These are phyloP conservation scores for Apotomis capreana DNA, from an alignment of 2,888 invertebrate species.

Conservation along the genomic window DNA sequence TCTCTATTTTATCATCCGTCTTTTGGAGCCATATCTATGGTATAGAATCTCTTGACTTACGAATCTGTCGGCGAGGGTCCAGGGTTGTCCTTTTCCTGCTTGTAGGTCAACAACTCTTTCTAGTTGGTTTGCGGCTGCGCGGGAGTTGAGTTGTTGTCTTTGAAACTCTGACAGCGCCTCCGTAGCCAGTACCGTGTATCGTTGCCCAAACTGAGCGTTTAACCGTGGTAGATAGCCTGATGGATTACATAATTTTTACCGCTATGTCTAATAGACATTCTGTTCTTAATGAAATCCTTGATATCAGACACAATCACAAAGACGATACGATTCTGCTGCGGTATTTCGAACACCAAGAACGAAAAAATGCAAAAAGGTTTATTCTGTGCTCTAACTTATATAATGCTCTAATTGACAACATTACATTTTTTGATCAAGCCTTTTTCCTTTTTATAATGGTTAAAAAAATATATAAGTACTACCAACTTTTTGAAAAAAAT, in stretches of 20 bases:
- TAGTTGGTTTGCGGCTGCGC: slow-evolving; percentile 83
- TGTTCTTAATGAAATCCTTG: too few relatives aligned
- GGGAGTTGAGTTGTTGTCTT: slow-evolving; percentile 82
- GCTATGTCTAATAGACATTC: too few relatives aligned
- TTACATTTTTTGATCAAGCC: too few relatives aligned
- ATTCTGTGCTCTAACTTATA: too few relatives aligned
- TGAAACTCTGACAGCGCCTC: slow-evolving; percentile 90
- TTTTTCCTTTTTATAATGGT: too few relatives aligned
- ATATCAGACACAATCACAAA: too few relatives aligned
- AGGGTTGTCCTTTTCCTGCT: slow-evolving; percentile 85
- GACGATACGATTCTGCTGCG: too few relatives aligned
- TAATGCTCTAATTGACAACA: too few relatives aligned
- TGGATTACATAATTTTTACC: slow-evolving; percentile 39
- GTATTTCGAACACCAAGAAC: too few relatives aligned
- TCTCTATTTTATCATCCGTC: background rate
- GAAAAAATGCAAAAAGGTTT: too few relatives aligned
- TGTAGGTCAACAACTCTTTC: slow-evolving; percentile 84
- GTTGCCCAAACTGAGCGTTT: slow-evolving; percentile 87
- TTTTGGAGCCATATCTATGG: background rate
- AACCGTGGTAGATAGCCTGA: slow-evolving; percentile 87
- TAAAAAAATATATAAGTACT: too few relatives aligned
- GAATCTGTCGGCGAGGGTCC: slow-evolving; percentile 84
- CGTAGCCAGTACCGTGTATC: slow-evolving; percentile 88
- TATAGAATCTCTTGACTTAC: slow-evolving; percentile 66
- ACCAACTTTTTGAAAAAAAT: too few relatives aligned